phyloP scores from a whole-genome alignment of 2,888 invertebrate species.

The Lissonota sp. region DNA sequence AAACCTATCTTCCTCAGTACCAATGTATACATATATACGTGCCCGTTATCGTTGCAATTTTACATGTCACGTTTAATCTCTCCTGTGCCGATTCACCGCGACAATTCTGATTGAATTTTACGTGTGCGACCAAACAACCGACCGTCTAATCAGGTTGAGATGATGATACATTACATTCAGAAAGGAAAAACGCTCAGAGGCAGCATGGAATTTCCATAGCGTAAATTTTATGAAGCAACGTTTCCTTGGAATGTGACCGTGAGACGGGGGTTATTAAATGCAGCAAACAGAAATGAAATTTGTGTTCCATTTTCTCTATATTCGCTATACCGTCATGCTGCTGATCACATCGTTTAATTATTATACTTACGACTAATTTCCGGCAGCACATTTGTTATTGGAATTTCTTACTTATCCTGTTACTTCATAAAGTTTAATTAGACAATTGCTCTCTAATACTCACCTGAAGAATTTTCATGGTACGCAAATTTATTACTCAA shows the following conservation, averaged over 20 bases:
- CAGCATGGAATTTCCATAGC: slow-evolving; percentile 3
- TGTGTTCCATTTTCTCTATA: too few species aligned
- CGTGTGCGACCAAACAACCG: slow-evolving; percentile 28
- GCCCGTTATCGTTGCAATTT: not conserved
- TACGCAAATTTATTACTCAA: not conserved
- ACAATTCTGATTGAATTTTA: slow-evolving; percentile 44
- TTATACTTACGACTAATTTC: too few species aligned
- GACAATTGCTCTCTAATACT: not conserved
- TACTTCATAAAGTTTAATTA: slow-evolving; percentile 15
- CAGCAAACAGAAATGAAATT: too few species aligned
- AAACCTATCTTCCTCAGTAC: slow-evolving; percentile 45
- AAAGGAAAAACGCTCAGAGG: not conserved
- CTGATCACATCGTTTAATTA: too few species aligned
- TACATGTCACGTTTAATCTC: slow-evolving; percentile 24
- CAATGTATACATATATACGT: not conserved
- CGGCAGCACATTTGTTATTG: not conserved
- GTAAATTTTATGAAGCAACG: not conserved
- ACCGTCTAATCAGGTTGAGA: slow-evolving; percentile 10
- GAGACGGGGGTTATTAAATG: not conserved
- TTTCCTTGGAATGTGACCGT: not conserved
- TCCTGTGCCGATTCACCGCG: slow-evolving; percentile 13
- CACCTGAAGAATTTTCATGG: not conserved
- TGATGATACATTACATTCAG: slow-evolving; percentile 25
- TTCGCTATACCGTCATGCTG: too few species aligned
- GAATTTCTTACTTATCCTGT: too few species aligned